phyloP scores from a whole-genome alignment of 1,140 invertebrate genomes.

The Maniola jurtina region DNA sequence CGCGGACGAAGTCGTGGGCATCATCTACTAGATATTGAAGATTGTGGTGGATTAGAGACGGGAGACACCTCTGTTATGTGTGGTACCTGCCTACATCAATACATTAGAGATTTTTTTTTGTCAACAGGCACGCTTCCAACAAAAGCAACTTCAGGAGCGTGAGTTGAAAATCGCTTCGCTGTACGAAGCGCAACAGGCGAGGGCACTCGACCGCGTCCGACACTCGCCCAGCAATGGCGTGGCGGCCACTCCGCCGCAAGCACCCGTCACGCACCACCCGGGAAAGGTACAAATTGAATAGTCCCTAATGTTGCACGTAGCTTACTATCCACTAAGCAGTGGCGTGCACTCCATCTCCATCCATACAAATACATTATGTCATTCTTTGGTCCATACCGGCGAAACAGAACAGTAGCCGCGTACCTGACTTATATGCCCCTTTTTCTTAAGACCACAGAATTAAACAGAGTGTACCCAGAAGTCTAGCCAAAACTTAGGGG shows the following conservation, averaged over 20 bases:
- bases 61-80: too few species aligned
- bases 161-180: constrained; percentile 85
- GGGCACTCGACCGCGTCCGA: constrained; percentile 82
- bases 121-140: constrained; percentile 84
- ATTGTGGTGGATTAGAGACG: too few species aligned
- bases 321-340: not conserved
- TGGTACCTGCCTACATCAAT: too few species aligned
- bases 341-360: not conserved
- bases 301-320: not conserved
- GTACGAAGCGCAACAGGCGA: constrained; percentile 85
- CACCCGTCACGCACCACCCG: constrained; percentile 44
- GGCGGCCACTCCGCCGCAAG: constrained; percentile 33
- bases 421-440: too few species aligned
- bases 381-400: too few species aligned
- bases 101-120: not conserved
- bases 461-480: too few species aligned
- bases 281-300: constrained; percentile 52
- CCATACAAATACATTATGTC: too few species aligned
- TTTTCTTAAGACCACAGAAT: too few species aligned
- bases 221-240: constrained; percentile 80
- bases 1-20: too few species aligned
- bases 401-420: too few species aligned
- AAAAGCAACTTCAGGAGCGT: constrained; percentile 85
- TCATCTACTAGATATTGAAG: too few species aligned
- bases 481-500: too few species aligned